Conservation (phyloP, 1,140 invertebrate species). For the Atta colombica region DNA sequence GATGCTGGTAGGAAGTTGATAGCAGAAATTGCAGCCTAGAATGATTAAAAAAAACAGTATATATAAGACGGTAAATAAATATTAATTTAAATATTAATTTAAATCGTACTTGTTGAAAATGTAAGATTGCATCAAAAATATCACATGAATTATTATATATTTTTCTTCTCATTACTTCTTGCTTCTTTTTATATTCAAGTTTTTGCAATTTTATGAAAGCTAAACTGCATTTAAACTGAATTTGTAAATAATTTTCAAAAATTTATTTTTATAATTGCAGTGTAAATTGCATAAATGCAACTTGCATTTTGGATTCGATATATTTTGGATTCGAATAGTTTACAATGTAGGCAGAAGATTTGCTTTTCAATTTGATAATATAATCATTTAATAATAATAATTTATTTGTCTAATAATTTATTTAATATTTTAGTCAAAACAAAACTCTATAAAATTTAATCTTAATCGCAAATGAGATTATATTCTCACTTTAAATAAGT, state of each 20-base stretch:
- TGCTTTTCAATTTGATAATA: no score
- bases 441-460: no score
- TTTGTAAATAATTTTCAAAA: background rate
- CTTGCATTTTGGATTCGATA: background rate
- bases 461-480: no score
- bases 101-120: background rate
- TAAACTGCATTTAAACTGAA: background rate
- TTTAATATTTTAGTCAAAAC: no score
- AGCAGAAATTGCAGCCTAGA: background rate
- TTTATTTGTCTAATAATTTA: no score
- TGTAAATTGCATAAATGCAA: no score
- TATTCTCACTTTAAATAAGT: no score
- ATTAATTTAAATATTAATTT: background rate
- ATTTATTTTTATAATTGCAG: no score
- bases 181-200: background rate
- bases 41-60: background rate
- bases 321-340: background rate
- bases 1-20: background rate
- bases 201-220: background rate
- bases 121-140: background rate
- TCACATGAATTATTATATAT: background rate
- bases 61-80: background rate
- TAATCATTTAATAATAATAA: no score
- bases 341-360: no score
- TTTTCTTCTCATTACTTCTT: no score